Conservation (phyloP, 2,797 vertebrate species). For the Micromesistius poutassou region DNA sequence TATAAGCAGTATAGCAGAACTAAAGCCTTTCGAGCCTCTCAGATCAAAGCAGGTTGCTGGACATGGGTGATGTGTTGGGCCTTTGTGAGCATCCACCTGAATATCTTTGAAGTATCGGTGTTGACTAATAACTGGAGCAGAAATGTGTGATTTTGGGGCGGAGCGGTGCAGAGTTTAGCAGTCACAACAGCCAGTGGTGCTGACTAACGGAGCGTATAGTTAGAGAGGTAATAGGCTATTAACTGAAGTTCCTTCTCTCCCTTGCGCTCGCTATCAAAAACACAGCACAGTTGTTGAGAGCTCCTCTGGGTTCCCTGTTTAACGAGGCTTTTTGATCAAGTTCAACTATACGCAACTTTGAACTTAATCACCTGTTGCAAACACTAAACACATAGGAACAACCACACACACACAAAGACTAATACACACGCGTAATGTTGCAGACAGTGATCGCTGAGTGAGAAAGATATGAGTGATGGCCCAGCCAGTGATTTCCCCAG, state of each 20-base stretch:
- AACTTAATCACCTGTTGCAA: conserved; percentile 25
- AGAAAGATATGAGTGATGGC: conserved; percentile 15
- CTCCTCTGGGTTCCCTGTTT: conserved; percentile 27
- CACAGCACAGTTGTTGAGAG: conserved; percentile 15
- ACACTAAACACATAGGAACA: background rate
- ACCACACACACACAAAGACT: conserved; percentile 22
- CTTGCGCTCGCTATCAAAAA: conserved; percentile 22
- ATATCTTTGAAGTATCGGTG: background rate
- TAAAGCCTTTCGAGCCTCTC: background rate
- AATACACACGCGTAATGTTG: conserved; percentile 14
- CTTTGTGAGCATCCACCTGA: background rate
- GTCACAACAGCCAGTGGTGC: conserved; percentile 8
- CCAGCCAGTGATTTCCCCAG: conserved; percentile 17
- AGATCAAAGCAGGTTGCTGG: background rate
- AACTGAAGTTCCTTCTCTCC: conserved; percentile 11
- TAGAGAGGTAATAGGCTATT: conserved; percentile 28
- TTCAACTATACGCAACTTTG: conserved; percentile 40
- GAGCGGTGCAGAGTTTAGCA: background rate
- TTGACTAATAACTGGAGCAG: background rate
- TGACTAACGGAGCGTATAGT: conserved; percentile 15
- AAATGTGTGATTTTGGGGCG: background rate
- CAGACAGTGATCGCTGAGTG: conserved; percentile 26
- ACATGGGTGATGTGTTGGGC: background rate
- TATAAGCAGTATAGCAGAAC: background rate
- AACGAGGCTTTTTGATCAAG: conserved; percentile 29